A percentile compares a stretch with the other conserved stretches of the same genome.
phyloP scores from a whole-genome alignment of 37 sponge, comb jelly and placozoan genomes.

The Axinella damicornis region DNA sequence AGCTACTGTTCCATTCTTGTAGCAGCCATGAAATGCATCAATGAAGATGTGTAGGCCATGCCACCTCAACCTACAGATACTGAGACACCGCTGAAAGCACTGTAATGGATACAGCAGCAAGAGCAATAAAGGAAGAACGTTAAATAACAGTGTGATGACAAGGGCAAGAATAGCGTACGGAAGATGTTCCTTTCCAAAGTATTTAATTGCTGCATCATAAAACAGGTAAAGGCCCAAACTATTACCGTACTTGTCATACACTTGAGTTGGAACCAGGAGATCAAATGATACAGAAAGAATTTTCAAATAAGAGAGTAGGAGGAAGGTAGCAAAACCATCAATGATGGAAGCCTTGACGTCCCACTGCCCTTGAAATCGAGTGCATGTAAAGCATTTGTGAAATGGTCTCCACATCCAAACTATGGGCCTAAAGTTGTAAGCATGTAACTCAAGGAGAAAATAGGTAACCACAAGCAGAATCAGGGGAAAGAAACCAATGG shows the following conservation, averaged over 20 bases:
- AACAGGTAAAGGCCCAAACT: neutral
- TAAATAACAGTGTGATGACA: constrained; percentile 11
- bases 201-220: constrained; percentile 38
- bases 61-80: neutral
- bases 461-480: neutral
- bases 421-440: neutral
- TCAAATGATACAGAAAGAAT: constrained; percentile 37
- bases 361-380: constrained; percentile 33
- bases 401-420: constrained; percentile 20
- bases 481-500: constrained; percentile 27
- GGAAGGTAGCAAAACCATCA: constrained; percentile 55
- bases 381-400: neutral
- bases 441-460: constrained; percentile 17
- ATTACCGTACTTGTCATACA: neutral
- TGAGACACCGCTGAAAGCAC: constrained; percentile 9
- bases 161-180: constrained; percentile 51
- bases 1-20: constrained; percentile 62
- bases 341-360: constrained; percentile 38
- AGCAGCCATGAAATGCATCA: constrained; percentile 72
- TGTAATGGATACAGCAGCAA: constrained; percentile 14
- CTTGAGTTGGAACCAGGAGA: constrained; percentile 22
- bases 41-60: constrained; percentile 38
- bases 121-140: constrained; percentile 41
- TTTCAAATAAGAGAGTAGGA: constrained; percentile 60
- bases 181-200: constrained; percentile 29